Conservation (phyloP, 1,140 invertebrate genomes). For the Gonioctena quinquepunctata region DNA sequence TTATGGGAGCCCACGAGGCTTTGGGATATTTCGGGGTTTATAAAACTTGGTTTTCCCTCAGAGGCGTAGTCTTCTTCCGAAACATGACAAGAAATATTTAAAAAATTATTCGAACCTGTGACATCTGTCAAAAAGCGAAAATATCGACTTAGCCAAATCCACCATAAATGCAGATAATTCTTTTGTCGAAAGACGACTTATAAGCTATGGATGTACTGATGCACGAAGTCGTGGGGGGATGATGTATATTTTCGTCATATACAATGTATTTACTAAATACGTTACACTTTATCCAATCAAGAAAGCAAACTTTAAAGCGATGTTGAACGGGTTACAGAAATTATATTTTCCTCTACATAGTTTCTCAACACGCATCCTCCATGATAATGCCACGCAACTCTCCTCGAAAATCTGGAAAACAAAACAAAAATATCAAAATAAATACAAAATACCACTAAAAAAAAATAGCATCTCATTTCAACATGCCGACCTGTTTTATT, state of each 20-base stretch:
- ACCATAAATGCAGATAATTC: conserved; percentile 11
- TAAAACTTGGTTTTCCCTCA: background rate
- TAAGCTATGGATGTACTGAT: conserved; percentile 37
- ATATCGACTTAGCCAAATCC: background rate
- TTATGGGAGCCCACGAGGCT: background rate
- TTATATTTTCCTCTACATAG: too few relatives aligned
- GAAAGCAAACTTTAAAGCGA: too few relatives aligned
- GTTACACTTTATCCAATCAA: background rate
- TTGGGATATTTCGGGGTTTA: background rate
- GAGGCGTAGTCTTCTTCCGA: background rate
- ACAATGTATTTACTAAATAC: conserved; percentile 47
- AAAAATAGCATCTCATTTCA: too few relatives aligned
- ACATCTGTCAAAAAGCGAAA: conserved; percentile 28
- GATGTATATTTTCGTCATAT: conserved; percentile 42
- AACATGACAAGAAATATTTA: conserved; percentile 31
- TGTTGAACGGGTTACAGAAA: too few relatives aligned
- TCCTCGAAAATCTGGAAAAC: too few relatives aligned
- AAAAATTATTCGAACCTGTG: conserved; percentile 25
- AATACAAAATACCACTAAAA: too few relatives aligned
- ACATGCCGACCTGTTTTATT: too few relatives aligned
- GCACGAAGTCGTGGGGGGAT: conserved; percentile 28
- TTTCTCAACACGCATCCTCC: too few relatives aligned
- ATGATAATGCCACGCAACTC: too few relatives aligned
- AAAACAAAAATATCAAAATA: too few relatives aligned
- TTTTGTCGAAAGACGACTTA: conserved; percentile 9